phyloP scores from a whole-genome alignment of 2,113 vertebrate genomes.

The Odontophorus gujanensis region DNA sequence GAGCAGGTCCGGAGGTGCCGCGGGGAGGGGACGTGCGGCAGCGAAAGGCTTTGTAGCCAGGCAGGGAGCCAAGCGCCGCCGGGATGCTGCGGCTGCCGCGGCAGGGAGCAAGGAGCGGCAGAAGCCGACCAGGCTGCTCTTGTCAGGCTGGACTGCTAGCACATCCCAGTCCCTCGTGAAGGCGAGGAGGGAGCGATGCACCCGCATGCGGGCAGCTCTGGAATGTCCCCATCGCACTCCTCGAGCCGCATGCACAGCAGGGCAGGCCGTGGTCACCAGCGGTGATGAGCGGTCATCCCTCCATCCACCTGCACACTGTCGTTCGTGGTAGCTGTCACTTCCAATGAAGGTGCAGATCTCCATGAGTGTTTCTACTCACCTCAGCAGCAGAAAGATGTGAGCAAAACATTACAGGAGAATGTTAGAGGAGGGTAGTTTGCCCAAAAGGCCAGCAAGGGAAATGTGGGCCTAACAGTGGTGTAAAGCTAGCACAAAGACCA shows the following conservation, averaged over 20 bases:
- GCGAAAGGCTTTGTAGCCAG: constrained; percentile 48
- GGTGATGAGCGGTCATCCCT: accelerated
- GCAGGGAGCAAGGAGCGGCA: not conserved
- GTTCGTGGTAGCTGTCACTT: not conserved
- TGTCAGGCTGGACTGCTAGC: no score
- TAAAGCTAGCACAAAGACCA: not conserved
- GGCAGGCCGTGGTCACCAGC: not conserved
- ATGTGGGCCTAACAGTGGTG: not conserved
- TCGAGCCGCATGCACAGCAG: accelerated
- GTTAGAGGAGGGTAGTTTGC: not conserved
- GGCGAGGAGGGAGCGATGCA: not conserved
- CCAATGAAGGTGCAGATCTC: not conserved
- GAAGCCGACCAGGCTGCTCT: not conserved
- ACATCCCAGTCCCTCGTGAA: accelerated
- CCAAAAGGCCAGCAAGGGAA: not conserved
- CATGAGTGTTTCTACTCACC: not conserved
- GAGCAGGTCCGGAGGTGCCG: not conserved
- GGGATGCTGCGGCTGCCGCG: not conserved
- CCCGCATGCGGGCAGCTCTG: no score
- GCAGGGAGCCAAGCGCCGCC: constrained; percentile 31
- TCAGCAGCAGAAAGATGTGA: not conserved
- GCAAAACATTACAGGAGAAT: not conserved
- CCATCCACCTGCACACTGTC: accelerated
- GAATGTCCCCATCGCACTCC: accelerated
- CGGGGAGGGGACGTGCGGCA: constrained; percentile 44